phyloP scores from a whole-genome alignment of 2,888 invertebrate species.

The Agrotis ipsilon region DNA sequence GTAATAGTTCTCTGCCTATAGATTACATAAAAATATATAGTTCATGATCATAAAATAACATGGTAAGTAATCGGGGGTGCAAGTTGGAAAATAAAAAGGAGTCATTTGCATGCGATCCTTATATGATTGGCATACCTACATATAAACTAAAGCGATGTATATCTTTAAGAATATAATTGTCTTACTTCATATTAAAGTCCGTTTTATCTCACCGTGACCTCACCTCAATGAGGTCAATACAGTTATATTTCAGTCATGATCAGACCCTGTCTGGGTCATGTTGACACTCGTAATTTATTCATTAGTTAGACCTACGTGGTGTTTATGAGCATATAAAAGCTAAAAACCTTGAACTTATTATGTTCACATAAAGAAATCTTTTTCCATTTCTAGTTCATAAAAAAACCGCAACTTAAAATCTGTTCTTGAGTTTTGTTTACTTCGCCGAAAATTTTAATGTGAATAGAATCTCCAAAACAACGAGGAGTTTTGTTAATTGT shows the following conservation, averaged over 20 bases:
- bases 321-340: conserved; percentile 15
- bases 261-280: conserved; percentile 33
- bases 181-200: neutral
- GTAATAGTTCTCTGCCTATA: too few species aligned
- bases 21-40: too few species aligned
- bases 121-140: too few species aligned
- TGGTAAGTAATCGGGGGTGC: too few species aligned
- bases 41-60: too few species aligned
- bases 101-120: too few species aligned
- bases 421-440: neutral
- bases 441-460: neutral
- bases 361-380: conserved; percentile 2
- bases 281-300: conserved; percentile 42
- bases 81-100: too few species aligned
- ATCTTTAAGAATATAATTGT: too few species aligned
- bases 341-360: conserved; percentile 12
- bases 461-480: neutral
- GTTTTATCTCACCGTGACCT: conserved; percentile 28
- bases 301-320: conserved; percentile 7
- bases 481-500: neutral
- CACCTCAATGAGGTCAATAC: conserved; percentile 24
- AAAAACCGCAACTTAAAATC: neutral
- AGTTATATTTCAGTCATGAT: conserved; percentile 35
- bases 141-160: too few species aligned
- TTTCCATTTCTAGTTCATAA: neutral